Conservation (phyloP, 2,888 invertebrate species). For the Mythimna impura region DNA sequence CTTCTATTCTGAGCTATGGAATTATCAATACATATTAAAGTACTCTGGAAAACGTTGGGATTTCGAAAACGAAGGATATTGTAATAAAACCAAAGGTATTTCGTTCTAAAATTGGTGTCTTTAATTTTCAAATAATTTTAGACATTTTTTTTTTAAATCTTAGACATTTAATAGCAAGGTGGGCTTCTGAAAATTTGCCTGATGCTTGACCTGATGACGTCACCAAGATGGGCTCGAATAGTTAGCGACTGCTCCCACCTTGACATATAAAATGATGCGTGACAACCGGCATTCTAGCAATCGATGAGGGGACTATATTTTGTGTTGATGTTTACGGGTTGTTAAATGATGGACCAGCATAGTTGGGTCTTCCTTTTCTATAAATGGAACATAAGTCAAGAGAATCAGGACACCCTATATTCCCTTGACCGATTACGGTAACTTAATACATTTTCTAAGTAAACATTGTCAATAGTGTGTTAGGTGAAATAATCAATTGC, state of each 20-base stretch:
- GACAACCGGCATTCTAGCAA: not conserved
- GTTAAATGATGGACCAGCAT: not conserved
- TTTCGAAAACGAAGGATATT: not conserved
- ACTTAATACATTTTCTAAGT: not conserved
- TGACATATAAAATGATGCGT: not conserved
- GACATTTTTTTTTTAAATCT: too few relatives aligned
- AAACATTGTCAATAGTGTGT: not conserved
- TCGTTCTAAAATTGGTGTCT: not conserved
- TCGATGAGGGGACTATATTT: not conserved
- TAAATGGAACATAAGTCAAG: conserved; percentile 14
- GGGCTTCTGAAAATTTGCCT: not conserved
- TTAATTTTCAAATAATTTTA: not conserved
- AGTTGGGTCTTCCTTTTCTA: not conserved
- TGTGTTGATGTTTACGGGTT: not conserved
- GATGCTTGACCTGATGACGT: conserved; percentile 2
- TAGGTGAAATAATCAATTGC: not conserved
- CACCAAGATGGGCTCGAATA: not conserved
- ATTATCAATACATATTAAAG: conserved; percentile 8
- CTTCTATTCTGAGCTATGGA: conserved; percentile 95
- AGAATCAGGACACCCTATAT: not conserved
- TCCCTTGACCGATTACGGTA: not conserved
- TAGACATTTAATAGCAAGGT: too few relatives aligned
- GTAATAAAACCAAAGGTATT: not conserved
- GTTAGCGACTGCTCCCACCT: not conserved
- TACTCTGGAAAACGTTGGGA: not conserved